Percentiles rank a stretch among this genome's conserved stretches.
These are phyloP conservation scores for Elephas maximus DNA, from an alignment of 2,113 vertebrate species.

Conservation along the genomic window DNA sequence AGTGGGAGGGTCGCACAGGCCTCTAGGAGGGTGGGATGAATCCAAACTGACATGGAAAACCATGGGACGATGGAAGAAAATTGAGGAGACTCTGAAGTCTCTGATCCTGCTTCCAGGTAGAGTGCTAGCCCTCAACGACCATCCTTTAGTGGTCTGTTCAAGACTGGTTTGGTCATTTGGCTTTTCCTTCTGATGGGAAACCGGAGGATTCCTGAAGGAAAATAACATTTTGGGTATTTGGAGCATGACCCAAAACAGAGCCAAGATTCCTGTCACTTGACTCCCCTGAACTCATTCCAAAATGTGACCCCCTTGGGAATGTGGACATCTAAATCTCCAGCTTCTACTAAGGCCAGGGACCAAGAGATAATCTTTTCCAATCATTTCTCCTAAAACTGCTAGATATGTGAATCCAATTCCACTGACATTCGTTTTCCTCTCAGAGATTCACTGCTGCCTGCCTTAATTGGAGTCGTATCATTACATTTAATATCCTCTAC, in stretches of 20 bases:
- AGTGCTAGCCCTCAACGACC: background rate
- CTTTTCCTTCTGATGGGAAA: constrained; percentile 8
- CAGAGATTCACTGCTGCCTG: background rate
- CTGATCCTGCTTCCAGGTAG: background rate
- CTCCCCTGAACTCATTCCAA: background rate
- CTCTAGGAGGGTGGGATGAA: background rate
- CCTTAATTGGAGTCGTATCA: background rate
- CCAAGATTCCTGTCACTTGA: background rate
- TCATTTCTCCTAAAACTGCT: background rate
- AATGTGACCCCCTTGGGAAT: background rate
- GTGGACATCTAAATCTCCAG: background rate
- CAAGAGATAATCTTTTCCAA: background rate
- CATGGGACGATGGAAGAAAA: background rate
- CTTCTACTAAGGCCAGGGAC: background rate
- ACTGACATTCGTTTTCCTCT: background rate
- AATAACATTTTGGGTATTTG: background rate
- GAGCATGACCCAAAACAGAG: background rate
- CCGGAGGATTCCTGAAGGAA: background rate
- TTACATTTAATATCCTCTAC: background rate
- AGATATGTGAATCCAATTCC: background rate
- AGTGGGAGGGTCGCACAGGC: background rate
- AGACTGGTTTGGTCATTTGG: background rate
- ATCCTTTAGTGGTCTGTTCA: background rate
- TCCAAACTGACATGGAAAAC: background rate
- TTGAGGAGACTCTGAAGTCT: background rate